A percentile compares a stretch with the other conserved stretches of the same genome.
Evolutionary conservation across 2,888 invertebrate genomes (phyloP).

Genomic region (Orchestes rusci): DNA sequence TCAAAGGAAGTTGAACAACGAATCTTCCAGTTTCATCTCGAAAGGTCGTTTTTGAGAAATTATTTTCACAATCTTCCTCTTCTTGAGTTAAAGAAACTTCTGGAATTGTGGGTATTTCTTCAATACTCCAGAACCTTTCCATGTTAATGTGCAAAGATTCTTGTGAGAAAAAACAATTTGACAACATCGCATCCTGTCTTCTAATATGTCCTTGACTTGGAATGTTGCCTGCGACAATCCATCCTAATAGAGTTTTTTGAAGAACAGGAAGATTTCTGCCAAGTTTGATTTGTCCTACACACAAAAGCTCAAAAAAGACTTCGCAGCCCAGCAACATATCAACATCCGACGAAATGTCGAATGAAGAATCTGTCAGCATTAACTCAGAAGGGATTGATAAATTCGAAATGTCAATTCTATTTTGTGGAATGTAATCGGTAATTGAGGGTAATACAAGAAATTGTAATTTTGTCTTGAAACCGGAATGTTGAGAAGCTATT

Average conservation of each 20-base stretch:
- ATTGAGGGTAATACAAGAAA: conserved; percentile 20
- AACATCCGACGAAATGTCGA: conserved; percentile 13
- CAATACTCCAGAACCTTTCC: conserved; percentile 9
- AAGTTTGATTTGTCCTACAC: conserved; percentile 17
- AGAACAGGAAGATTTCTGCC: conserved; percentile 10
- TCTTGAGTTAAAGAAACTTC: neutral
- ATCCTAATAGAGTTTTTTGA: conserved; percentile 23
- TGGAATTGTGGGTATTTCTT: neutral
- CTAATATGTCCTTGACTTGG: conserved; percentile 8
- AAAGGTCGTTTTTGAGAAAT: conserved; percentile 5
- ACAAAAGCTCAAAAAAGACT: conserved; percentile 17
- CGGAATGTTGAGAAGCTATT: conserved; percentile 8
- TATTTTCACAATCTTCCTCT: conserved; percentile 7
- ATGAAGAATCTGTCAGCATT: conserved; percentile 18
- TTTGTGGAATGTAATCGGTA: conserved; percentile 10
- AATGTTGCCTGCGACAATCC: conserved; percentile 16
- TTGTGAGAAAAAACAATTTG: too few species aligned
- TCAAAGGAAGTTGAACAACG: conserved; percentile 15
- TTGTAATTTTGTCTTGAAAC: conserved; percentile 3
- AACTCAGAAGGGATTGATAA: conserved; percentile 18
- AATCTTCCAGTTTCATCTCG: conserved; percentile 12
- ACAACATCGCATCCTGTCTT: neutral
- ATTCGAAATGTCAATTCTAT: neutral
- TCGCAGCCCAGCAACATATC: conserved; percentile 24
- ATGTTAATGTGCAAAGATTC: too few species aligned